These are phyloP conservation scores for Coptotermes formosanus DNA, from an alignment of 1,140 invertebrate species.

Conservation along the genomic window DNA sequence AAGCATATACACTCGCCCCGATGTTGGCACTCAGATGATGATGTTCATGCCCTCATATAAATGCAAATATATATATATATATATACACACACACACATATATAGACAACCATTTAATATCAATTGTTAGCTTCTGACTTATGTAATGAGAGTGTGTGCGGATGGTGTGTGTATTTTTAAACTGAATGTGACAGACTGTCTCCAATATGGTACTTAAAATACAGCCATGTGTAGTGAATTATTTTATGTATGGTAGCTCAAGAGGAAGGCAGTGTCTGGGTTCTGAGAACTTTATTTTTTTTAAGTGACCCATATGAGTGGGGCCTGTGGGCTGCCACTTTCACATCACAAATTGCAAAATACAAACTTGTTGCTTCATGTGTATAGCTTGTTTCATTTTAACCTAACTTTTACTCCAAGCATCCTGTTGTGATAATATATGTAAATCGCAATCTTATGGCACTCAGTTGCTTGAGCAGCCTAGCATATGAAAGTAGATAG, in stretches of 20 bases:
- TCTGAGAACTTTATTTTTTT: conserved; percentile 2
- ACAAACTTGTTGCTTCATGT: neutral
- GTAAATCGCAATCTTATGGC: too few species aligned
- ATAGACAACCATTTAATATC: neutral
- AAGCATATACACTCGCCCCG: neutral
- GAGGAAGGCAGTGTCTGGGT: neutral
- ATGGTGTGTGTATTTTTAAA: neutral
- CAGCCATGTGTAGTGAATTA: neutral
- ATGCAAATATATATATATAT: neutral
- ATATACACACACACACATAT: neutral
- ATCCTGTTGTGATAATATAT: too few species aligned
- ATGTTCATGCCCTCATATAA: neutral
- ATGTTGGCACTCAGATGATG: neutral
- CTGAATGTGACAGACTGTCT: neutral
- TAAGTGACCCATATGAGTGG: neutral
- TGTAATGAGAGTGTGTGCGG: neutral
- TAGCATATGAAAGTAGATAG: too few species aligned
- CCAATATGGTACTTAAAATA: neutral
- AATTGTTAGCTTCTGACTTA: neutral
- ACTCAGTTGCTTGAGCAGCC: too few species aligned
- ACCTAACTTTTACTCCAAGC: neutral
- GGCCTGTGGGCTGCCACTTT: neutral
- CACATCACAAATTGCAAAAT: conserved; percentile 1
- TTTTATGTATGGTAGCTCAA: neutral
- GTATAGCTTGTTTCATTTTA: neutral